A percentile compares a stretch with the other conserved stretches of the same genome.
These are phyloP conservation scores for Ormia ochracea DNA, from an alignment of 2,888 invertebrate species.

Conservation along the genomic window DNA sequence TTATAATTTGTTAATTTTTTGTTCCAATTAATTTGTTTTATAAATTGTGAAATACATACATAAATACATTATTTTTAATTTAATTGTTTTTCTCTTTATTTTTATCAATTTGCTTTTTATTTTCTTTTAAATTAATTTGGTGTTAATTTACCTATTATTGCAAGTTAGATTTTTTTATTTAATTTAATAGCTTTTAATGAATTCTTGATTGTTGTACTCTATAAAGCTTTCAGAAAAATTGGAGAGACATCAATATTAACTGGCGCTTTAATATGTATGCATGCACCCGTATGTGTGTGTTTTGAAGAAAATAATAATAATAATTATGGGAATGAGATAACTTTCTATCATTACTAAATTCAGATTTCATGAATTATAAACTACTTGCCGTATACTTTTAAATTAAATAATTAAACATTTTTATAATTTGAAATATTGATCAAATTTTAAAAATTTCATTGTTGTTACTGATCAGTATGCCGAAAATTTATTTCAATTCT, in stretches of 20 bases:
- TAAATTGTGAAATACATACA: conserved; percentile 28
- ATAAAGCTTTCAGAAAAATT: conserved; percentile 54
- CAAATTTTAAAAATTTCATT: no score
- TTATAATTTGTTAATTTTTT: conserved; percentile 6
- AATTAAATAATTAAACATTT: neutral
- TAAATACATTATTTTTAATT: conserved; percentile 13
- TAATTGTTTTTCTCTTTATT: conserved; percentile 15
- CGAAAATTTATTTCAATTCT: no score
- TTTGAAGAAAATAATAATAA: neutral
- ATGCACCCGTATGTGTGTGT: no score
- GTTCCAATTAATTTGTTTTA: conserved; percentile 18
- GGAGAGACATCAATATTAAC: conserved; percentile 39
- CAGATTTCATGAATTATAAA: neutral
- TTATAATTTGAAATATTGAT: no score
- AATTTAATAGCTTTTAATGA: conserved; percentile 26
- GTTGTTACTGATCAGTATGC: no score
- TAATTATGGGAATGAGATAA: neutral
- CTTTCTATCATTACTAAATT: no score
- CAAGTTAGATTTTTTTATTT: conserved; percentile 30
- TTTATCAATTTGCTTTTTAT: conserved; percentile 53
- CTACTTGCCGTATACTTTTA: neutral
- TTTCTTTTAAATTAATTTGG: conserved; percentile 34
- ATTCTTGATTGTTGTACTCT: conserved; percentile 53
- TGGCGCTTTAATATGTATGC: conserved; percentile 35
- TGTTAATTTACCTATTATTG: conserved; percentile 50